Base-by-base conservation (phyloP, 2,113 vertebrate species). In the Zingel zingel region DNA sequence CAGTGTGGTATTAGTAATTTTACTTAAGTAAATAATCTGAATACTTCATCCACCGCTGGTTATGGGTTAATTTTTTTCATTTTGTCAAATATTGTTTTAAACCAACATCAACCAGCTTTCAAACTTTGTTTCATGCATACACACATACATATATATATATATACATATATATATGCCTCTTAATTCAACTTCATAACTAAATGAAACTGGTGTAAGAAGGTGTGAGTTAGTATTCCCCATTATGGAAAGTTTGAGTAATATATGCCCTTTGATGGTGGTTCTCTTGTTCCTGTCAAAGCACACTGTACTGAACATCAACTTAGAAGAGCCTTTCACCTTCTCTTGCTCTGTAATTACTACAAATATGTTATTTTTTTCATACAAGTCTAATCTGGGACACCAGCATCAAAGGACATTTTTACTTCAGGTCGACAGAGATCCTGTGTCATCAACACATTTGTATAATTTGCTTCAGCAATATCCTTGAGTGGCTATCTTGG, bases 391-490 rank as follows among this genome's bases (percentile, higher is more conserved):
- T 73, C 10, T 39, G 0, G 1, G 16, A 82, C 50, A 77, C 15
- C 56, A 15, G 36, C 70, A 56, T 33, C 53, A 56, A 43, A 74
- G 15, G 75, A 27, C 23, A 3, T 19, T 53, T 18, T 78, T 5
- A 48, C 62, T 66, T 30, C 21, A 68, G 53, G 47, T 68, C 62
- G 23, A 82, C 76, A 61, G 68, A 27, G 65, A 43, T 77, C 74
- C 77, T 88, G 70, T 88, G 70, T 89, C 84, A 85, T 89, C 79
- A 64, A 27, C 69, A 73, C 77, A 43, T 43, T 70, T 14, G n/a
- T 74, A 51, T 90, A 74, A 81, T 88, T 84, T 54, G 71, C 73
- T 63, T 48, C 54, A 45, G 82, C 74, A 76, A 57, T 89, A 91
- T 83, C 45, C 27, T 48, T 30, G 79, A 86, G 89, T 81, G 84